phyloP scores from a whole-genome alignment of 1,140 invertebrate species.

The Drosophila novamexicana region DNA sequence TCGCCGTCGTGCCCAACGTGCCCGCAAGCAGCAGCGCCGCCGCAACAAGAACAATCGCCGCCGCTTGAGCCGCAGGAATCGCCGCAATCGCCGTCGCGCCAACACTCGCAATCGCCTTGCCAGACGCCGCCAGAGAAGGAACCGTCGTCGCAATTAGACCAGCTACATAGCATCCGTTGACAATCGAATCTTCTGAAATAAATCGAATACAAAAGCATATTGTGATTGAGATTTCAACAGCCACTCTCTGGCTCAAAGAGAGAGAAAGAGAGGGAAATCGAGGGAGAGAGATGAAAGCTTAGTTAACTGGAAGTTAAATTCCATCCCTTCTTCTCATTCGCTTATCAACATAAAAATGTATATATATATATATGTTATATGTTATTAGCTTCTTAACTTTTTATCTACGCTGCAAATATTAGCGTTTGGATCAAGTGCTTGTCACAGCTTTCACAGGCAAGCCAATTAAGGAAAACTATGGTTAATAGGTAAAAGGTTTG shows the following conservation, averaged over 20 bases:
- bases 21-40: not conserved
- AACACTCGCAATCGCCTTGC: conserved; percentile 15
- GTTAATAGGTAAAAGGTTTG: too few species aligned
- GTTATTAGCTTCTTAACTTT: too few species aligned
- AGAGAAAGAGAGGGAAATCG: not conserved
- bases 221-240: not conserved
- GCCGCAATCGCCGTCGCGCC: conserved; percentile 12
- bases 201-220: conserved; percentile 32
- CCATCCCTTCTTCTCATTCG: too few species aligned
- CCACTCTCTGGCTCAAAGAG: not conserved
- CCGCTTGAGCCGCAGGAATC: conserved; percentile 1
- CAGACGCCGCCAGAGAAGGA: conserved; percentile 39
- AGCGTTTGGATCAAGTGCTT: too few species aligned
- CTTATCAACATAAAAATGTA: too few species aligned
- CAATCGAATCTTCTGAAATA: conserved; percentile 15
- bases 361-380: too few species aligned
- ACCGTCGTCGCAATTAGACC: conserved; percentile 50
- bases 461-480: too few species aligned
- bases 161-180: too few species aligned
- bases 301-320: too few species aligned
- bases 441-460: too few species aligned
- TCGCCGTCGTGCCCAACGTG: not conserved
- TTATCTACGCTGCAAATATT: too few species aligned
- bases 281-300: not conserved
- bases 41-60: conserved; percentile 10